Conservation (phyloP, 2,113 vertebrate genomes). For the Bagarius yarrelli region DNA sequence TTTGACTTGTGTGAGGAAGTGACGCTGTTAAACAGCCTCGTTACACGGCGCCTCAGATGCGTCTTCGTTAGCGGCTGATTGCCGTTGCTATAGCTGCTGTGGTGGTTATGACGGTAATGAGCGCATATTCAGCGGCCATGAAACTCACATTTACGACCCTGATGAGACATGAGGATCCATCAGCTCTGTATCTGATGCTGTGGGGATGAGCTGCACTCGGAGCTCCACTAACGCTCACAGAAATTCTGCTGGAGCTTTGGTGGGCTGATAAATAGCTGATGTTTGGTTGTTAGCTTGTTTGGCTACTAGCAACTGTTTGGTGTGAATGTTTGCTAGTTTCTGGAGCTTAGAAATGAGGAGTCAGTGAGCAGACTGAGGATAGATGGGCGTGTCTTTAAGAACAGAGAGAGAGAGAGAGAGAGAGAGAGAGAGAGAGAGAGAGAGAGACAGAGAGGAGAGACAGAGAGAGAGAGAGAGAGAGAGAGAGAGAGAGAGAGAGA, state of each 20-base stretch:
- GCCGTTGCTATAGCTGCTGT: conserved; percentile 29
- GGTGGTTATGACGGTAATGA: conserved; percentile 14
- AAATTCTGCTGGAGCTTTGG: neutral
- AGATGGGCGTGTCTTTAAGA: neutral
- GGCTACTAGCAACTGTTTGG: neutral
- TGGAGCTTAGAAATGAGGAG: neutral
- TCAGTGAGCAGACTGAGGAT: neutral
- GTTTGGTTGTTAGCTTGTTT: neutral
- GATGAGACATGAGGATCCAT: conserved; percentile 24
- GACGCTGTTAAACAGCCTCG: conserved; percentile 3
- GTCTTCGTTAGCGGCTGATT: conserved; percentile 9
- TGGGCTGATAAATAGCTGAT: neutral
- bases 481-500: no score
- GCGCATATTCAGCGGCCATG: neutral
- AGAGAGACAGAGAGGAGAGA: no score
- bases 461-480: no score
- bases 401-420: no score
- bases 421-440: no score
- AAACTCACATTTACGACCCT: conserved; percentile 1
- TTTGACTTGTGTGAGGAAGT: neutral
- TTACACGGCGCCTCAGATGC: conserved; percentile 1
- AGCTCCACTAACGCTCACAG: no score
- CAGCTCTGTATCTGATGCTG: conserved; percentile 10
- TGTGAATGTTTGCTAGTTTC: neutral
- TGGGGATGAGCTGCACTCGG: neutral